Conservation (phyloP, 2,113 vertebrate species). For the Piprites chloris region DNA sequence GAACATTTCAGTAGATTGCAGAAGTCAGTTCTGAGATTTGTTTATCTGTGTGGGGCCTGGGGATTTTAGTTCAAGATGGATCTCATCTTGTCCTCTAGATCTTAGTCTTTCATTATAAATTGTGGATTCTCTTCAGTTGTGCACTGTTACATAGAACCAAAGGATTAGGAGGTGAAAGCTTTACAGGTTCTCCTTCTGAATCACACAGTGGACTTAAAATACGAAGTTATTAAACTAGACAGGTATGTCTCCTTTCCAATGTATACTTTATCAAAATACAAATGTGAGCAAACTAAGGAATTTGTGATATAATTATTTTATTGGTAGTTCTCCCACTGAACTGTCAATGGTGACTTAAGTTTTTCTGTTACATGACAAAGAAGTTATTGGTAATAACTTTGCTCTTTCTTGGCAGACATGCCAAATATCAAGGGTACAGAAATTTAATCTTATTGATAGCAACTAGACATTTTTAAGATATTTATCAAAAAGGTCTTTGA, state of each 20-base stretch:
- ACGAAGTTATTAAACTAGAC: background rate
- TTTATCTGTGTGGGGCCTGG: background rate
- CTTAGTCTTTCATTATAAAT: background rate
- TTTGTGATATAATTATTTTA: background rate
- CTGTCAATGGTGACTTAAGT: background rate
- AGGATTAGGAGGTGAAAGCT: background rate
- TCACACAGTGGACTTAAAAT: background rate
- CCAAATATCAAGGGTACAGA: background rate
- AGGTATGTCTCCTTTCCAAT: background rate
- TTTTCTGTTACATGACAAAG: background rate
- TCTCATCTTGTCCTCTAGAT: background rate
- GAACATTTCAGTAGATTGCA: background rate
- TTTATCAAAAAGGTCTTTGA: background rate
- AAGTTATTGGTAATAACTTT: background rate
- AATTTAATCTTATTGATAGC: background rate
- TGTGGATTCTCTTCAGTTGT: background rate
- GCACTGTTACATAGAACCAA: background rate
- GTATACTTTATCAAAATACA: background rate
- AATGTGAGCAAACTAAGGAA: background rate
- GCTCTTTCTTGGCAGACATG: background rate
- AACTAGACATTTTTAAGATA: background rate
- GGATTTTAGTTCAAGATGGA: background rate
- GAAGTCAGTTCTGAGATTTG: background rate
- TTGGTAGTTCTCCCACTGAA: background rate
- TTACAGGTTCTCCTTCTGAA: background rate